A percentile compares a stretch with the other conserved stretches of the same genome.
These are phyloP conservation scores for Embiotoca jacksoni DNA, from an alignment of 2,113 vertebrate species.

Conservation along the genomic window DNA sequence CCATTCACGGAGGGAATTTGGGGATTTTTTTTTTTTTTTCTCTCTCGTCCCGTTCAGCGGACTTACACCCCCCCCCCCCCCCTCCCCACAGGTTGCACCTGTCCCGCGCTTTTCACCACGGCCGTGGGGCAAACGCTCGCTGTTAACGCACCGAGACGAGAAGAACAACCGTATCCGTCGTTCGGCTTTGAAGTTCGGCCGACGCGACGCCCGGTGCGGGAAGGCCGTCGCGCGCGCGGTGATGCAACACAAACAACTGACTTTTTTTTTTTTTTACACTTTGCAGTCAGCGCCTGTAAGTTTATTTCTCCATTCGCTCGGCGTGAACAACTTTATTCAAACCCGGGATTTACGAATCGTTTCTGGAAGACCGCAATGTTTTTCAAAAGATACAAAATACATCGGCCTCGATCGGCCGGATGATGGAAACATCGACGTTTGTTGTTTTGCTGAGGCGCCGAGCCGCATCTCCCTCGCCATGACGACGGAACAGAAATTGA, in stretches of 20 bases:
- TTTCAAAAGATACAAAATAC: not conserved
- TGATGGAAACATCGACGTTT: too few relatives aligned
- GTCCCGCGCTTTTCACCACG: not conserved
- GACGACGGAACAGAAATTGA: too few relatives aligned
- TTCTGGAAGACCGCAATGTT: not conserved
- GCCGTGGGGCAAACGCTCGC: conserved; percentile 23
- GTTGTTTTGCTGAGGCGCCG: too few relatives aligned
- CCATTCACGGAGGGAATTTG: conserved; percentile 68
- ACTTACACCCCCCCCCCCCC: conserved; percentile 56
- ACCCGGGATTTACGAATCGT: too few relatives aligned
- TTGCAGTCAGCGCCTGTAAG: not conserved
- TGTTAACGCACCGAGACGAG: conserved; percentile 34
- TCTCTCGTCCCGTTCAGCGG: conserved; percentile 53
- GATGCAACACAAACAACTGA: not conserved
- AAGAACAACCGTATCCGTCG: not conserved
- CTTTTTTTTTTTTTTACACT: too few relatives aligned
- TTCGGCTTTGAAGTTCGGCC: conserved; percentile 24
- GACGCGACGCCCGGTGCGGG: not conserved
- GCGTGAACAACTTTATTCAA: too few relatives aligned
- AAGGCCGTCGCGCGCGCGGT: conserved; percentile 16
- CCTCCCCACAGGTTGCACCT: not conserved
- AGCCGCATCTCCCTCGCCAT: too few relatives aligned
- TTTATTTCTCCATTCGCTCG: not conserved
- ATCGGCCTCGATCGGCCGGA: not conserved
- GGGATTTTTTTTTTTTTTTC: conserved; percentile 76